phyloP scores from a whole-genome alignment of 2,113 vertebrate species.

The Melanerpes aurifrons region DNA sequence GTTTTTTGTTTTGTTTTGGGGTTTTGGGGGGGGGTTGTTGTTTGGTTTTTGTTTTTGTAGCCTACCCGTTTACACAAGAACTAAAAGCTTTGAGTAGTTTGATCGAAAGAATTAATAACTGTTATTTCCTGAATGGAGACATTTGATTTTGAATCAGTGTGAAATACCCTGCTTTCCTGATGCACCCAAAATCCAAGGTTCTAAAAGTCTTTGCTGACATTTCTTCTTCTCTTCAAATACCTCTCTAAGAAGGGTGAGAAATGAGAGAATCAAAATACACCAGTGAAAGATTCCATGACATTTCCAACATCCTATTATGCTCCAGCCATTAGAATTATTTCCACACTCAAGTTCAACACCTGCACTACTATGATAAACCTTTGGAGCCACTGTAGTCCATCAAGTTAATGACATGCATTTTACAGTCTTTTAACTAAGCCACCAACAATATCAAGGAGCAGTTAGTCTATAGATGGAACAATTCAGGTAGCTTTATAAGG shows the following conservation, averaged over 20 bases:
- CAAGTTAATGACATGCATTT: slow-evolving; percentile 17
- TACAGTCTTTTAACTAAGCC: slow-evolving; percentile 6
- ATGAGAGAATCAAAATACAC: slow-evolving; percentile 17
- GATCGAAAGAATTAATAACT: slow-evolving; percentile 45
- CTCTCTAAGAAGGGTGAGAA: not conserved
- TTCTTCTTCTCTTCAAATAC: slow-evolving; percentile 10
- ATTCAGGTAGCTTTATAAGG: slow-evolving; percentile 31
- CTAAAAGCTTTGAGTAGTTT: slow-evolving; percentile 1
- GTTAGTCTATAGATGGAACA: slow-evolving; percentile 15
- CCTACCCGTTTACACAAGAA: not conserved
- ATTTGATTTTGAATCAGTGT: not conserved
- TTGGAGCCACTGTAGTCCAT: slow-evolving; percentile 13
- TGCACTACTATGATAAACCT: slow-evolving; percentile 40
- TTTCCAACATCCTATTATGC: slow-evolving; percentile 25
- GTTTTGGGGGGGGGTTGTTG: too few species aligned
- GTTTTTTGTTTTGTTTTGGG: too few species aligned
- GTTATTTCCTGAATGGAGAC: slow-evolving; percentile 41
- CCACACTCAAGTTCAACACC: not conserved
- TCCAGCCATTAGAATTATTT: not conserved
- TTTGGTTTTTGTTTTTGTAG: not conserved
- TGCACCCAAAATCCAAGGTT: not conserved
- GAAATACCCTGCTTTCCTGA: not conserved
- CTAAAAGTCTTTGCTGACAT: slow-evolving; percentile 30
- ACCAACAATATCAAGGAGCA: slow-evolving; percentile 24
- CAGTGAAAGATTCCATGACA: slow-evolving; percentile 21